Percentiles rank a stretch among this genome's conserved stretches.
These are phyloP conservation scores for Gymnocypris eckloni DNA, from an alignment of 2,797 vertebrate genomes.

Conservation along the genomic window DNA sequence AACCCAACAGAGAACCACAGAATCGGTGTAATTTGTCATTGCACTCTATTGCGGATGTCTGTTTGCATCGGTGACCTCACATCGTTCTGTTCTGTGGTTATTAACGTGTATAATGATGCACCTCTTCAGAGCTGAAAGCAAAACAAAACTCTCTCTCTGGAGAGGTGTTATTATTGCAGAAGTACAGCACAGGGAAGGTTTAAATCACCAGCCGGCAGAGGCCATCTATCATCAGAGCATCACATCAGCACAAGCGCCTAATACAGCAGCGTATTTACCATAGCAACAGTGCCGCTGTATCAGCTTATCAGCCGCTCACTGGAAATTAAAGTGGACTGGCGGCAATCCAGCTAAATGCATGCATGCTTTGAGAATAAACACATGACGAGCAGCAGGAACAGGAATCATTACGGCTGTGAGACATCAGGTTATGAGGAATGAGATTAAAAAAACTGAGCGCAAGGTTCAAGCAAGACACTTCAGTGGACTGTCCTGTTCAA, in stretches of 20 bases:
- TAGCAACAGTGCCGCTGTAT: slow-evolving; percentile 4
- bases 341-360: slow-evolving; percentile 23
- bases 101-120: background rate
- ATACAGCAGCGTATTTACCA: slow-evolving; percentile 23
- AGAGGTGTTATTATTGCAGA: slow-evolving; percentile 37
- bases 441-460: background rate
- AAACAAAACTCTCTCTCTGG: slow-evolving; percentile 26
- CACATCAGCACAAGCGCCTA: background rate
- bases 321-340: slow-evolving; percentile 29
- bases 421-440: background rate
- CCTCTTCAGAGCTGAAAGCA: slow-evolving; percentile 47
- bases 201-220: slow-evolving; percentile 27
- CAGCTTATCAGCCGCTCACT: slow-evolving; percentile 24
- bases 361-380: background rate
- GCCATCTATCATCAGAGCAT: slow-evolving; percentile 49
- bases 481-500: background rate
- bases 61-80: background rate
- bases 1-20: background rate
- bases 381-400: background rate
- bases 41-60: background rate
- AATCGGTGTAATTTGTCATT: background rate
- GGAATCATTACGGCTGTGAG: background rate
- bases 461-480: background rate
- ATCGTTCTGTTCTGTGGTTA: background rate
- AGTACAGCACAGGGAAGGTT: slow-evolving; percentile 18